A percentile compares a stretch with the other conserved stretches of the same genome.
Evolutionary conservation across 2,888 invertebrate species (phyloP).

Genomic region (Sceliomorpha sp.): DNA sequence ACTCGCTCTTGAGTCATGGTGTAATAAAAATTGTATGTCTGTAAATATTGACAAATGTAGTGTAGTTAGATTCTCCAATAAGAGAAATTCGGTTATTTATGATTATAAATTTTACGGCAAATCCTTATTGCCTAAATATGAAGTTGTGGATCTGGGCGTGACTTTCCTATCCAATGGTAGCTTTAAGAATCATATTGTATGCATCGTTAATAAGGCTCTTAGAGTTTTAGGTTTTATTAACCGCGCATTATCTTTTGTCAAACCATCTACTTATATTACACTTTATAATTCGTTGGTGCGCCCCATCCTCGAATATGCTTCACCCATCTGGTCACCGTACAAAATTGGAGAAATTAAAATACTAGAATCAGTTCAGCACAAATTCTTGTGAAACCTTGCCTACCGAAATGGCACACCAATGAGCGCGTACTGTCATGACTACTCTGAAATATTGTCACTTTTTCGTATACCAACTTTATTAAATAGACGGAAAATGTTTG

Average conservation of each 20-base stretch:
- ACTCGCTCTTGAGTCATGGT: not conserved
- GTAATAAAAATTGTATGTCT: not conserved
- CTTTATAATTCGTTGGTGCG: too few species aligned
- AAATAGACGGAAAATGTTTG: too few species aligned
- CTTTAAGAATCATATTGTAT: too few species aligned
- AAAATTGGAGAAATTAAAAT: conserved; percentile 1
- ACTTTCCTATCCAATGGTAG: too few species aligned
- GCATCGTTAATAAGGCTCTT: too few species aligned
- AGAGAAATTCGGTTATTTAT: not conserved
- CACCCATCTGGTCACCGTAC: too few species aligned
- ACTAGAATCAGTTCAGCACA: not conserved
- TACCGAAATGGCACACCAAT: not conserved
- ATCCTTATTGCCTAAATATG: not conserved
- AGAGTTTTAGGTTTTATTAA: too few species aligned
- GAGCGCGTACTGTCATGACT: not conserved
- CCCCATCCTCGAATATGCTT: too few species aligned
- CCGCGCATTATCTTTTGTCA: too few species aligned
- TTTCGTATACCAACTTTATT: too few species aligned
- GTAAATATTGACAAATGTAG: not conserved
- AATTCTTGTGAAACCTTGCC: not conserved
- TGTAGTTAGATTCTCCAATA: not conserved
- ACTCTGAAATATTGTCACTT: too few species aligned
- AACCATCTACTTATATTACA: too few species aligned
- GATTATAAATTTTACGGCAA: not conserved
- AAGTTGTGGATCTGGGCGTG: conserved; percentile 1